phyloP scores from a whole-genome alignment of 1,140 invertebrate species.

The Gryon sp. region DNA sequence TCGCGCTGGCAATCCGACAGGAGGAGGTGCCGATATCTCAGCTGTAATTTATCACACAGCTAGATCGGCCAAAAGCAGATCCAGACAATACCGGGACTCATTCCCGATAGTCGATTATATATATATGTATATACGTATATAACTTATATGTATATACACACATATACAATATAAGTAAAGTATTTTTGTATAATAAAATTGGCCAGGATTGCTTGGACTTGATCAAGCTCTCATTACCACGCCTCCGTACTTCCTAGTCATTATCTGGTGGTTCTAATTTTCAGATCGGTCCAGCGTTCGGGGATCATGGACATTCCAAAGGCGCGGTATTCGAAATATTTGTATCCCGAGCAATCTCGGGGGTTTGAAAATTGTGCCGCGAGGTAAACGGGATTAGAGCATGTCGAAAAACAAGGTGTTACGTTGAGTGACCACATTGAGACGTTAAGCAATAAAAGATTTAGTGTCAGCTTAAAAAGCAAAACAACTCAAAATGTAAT shows the following conservation, averaged over 20 bases:
- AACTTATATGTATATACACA: no score
- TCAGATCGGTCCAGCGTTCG: slow-evolving; percentile 23
- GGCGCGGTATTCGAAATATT: slow-evolving; percentile 54
- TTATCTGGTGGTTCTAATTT: slow-evolving; percentile 73
- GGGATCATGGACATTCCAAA: slow-evolving; percentile 51
- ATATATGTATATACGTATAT: no score
- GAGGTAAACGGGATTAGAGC: slow-evolving; percentile 32
- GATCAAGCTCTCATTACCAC: slow-evolving; percentile 74
- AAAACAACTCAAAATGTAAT: not conserved
- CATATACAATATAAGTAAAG: no score
- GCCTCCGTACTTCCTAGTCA: slow-evolving; percentile 75
- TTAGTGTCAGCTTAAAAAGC: not conserved
- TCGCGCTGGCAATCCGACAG: slow-evolving; percentile 67
- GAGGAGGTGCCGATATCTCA: slow-evolving; percentile 75
- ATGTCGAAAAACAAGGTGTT: slow-evolving; percentile 36
- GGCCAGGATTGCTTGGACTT: slow-evolving; percentile 8
- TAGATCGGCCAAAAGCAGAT: slow-evolving; percentile 59
- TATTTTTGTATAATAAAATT: slow-evolving; percentile 15
- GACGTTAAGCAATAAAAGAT: slow-evolving; percentile 25
- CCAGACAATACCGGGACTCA: slow-evolving; percentile 50
- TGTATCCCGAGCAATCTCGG: slow-evolving; percentile 11
- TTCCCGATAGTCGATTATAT: slow-evolving; percentile 45
- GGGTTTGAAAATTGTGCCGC: slow-evolving; percentile 24
- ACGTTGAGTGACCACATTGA: slow-evolving; percentile 8
- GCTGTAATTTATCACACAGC: slow-evolving; percentile 75